Conservation (phyloP, 2,797 vertebrate species). For the Neopelma chrysocephalum region DNA sequence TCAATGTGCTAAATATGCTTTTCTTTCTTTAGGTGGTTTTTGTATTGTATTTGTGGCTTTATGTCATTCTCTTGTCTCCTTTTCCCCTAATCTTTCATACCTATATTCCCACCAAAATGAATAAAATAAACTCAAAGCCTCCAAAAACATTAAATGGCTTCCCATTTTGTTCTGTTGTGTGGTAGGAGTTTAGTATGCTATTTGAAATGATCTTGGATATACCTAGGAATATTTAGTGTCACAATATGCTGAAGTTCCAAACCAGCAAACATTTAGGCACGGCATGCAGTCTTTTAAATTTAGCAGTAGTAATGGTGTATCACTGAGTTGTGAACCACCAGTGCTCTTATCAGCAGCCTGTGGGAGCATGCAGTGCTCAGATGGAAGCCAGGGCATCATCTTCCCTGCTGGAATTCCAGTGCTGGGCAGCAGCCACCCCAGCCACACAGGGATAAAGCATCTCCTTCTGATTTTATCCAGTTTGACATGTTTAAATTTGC, state of each 20-base stretch:
- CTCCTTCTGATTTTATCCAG: constrained; percentile 42
- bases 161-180: background rate
- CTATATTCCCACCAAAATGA: background rate
- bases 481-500: constrained; percentile 46
- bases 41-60: background rate
- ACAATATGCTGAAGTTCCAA: background rate
- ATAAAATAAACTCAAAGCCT: background rate
- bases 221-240: background rate
- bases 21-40: background rate
- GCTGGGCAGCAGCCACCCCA: background rate
- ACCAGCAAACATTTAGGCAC: background rate
- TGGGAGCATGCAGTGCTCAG: fast-evolving
- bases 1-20: background rate
- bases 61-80: background rate
- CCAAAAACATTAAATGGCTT: background rate
- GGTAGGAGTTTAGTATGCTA: background rate
- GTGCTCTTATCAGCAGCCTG: fast-evolving
- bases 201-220: background rate
- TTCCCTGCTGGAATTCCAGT: background rate
- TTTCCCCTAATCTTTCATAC: background rate
- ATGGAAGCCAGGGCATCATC: background rate
- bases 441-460: background rate
- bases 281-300: background rate
- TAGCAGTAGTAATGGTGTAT: background rate
- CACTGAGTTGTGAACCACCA: background rate